Conservation (phyloP, 2,888 invertebrate species). For the Kryphioiulus occultus region DNA sequence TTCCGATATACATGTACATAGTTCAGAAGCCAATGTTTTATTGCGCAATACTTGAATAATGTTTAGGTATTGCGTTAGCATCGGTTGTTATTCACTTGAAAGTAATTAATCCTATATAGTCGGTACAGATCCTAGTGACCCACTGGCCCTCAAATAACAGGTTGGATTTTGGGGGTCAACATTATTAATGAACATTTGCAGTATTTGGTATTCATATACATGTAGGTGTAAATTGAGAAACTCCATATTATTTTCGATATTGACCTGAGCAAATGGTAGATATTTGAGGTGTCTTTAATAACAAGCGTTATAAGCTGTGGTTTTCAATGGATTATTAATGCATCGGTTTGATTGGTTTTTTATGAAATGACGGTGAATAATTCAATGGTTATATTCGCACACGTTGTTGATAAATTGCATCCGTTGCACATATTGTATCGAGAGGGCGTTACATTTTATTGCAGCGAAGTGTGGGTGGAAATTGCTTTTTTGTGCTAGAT, state of each 20-base stretch:
- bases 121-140: too few relatives aligned
- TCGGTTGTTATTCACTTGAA: neutral
- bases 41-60: too few relatives aligned
- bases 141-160: neutral
- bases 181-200: too few relatives aligned
- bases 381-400: neutral
- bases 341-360: constrained; percentile 21
- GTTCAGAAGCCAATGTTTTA: too few relatives aligned
- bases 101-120: too few relatives aligned
- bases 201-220: too few relatives aligned
- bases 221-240: too few relatives aligned
- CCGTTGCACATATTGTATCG: neutral
- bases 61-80: too few relatives aligned
- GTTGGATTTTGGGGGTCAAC: too few relatives aligned
- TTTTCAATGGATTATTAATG: constrained; percentile 18
- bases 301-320: neutral
- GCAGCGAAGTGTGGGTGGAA: neutral
- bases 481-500: constrained; percentile 3
- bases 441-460: neutral
- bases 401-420: neutral
- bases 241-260: too few relatives aligned
- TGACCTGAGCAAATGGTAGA: too few relatives aligned
- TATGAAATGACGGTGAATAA: neutral
- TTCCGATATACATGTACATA: too few relatives aligned
- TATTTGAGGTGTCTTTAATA: neutral